These are phyloP conservation scores for Phalloptychus januarius DNA, from an alignment of 2,797 vertebrate genomes.

Conservation along the genomic window DNA sequence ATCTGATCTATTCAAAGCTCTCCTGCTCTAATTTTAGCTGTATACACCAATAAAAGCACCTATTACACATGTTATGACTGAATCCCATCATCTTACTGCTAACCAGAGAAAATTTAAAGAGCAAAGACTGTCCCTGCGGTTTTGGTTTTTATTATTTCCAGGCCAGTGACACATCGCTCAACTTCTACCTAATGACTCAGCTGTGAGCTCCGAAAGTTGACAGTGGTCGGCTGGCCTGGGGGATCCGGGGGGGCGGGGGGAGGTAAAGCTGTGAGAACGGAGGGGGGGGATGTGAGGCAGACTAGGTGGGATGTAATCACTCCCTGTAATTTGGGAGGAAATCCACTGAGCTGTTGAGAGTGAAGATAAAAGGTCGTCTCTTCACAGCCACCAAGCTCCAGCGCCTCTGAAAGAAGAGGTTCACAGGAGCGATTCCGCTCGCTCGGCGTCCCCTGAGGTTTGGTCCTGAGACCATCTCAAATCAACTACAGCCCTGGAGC, in stretches of 20 bases:
- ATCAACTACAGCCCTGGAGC: constrained; percentile 76
- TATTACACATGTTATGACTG: constrained; percentile 18
- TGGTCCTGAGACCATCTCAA: constrained; percentile 74
- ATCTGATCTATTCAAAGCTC: constrained; percentile 42
- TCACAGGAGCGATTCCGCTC: constrained; percentile 68
- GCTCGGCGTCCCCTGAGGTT: constrained; percentile 70
- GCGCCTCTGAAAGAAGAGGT: constrained; percentile 66
- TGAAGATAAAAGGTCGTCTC: constrained; percentile 71
- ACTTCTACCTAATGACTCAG: constrained; percentile 71
- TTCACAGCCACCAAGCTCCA: constrained; percentile 55
- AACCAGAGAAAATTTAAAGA: constrained; percentile 22
- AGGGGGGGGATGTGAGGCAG: constrained; percentile 46
- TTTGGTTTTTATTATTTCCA: constrained; percentile 65
- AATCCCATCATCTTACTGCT: constrained; percentile 24
- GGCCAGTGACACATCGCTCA: constrained; percentile 64
- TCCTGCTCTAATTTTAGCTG: constrained; percentile 18
- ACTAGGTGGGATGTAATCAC: constrained; percentile 75
- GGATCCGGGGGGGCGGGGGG: constrained; percentile 26
- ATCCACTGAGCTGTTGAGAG: constrained; percentile 71
- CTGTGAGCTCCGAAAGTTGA: constrained; percentile 67
- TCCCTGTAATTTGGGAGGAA: constrained; percentile 79
- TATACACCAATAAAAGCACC: constrained; percentile 5
- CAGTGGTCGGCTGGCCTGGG: constrained; percentile 57
- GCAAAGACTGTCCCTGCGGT: constrained; percentile 33
- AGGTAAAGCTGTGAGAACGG: constrained; percentile 39